A percentile compares a stretch with the other conserved stretches of the same genome.
Conservation (phyloP, 2,113 vertebrate genomes). For the Gallinago undulata region DNA sequence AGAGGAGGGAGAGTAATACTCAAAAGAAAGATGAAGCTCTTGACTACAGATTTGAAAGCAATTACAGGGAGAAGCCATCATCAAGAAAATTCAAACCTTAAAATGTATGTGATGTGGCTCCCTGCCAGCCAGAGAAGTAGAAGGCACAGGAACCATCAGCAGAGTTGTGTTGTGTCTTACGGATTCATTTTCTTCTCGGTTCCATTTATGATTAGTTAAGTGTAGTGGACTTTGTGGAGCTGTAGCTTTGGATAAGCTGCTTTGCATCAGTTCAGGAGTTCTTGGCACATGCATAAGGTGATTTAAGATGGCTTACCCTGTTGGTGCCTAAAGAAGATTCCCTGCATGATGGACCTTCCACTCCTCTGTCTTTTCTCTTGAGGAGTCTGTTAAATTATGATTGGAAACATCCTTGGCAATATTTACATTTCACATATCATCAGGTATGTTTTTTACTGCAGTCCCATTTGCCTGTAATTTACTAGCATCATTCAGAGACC, state of each 20-base stretch:
- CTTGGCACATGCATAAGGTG: not conserved
- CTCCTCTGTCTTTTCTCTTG: not conserved
- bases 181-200: not conserved
- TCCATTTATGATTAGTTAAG: not conserved
- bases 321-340: not conserved
- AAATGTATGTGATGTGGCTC: not conserved
- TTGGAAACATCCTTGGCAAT: not conserved
- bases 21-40: not conserved
- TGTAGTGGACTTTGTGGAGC: not conserved
- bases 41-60: rapidly evolving
- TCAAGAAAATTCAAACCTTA: not conserved
- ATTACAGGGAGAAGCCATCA: not conserved
- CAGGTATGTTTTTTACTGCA: not conserved
- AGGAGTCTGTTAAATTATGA: not conserved
- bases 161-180: not conserved
- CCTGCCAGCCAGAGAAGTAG: not conserved
- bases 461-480: not conserved
- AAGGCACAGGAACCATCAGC: not conserved
- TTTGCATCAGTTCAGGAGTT: not conserved
- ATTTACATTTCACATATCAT: not conserved
- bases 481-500: not conserved
- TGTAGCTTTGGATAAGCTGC: not conserved
- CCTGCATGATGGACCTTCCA: not conserved
- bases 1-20: not conserved
- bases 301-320: not conserved